These are phyloP conservation scores for Myotis brandtii DNA, from an alignment of 2,113 vertebrate species.

Conservation along the genomic window DNA sequence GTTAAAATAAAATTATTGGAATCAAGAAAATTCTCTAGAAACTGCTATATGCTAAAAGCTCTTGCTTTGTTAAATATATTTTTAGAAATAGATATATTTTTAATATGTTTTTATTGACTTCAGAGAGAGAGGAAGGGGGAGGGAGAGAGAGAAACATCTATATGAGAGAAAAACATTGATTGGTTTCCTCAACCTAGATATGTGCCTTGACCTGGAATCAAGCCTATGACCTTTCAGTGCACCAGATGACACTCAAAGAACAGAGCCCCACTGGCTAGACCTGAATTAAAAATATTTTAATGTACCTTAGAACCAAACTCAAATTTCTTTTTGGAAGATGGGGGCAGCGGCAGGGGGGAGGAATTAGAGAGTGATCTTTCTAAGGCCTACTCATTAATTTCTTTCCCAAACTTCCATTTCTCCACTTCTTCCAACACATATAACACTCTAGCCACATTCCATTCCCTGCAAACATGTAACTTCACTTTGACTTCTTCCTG, in stretches of 20 bases:
- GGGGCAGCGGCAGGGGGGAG: rapidly evolving
- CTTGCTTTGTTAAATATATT: not conserved
- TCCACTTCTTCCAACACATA: not conserved
- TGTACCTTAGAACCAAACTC: not conserved
- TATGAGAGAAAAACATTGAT: no score
- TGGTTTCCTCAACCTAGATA: not conserved
- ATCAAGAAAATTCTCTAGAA: not conserved
- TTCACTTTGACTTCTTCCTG: not conserved
- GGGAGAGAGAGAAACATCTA: not conserved
- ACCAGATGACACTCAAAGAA: not conserved
- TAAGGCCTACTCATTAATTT: not conserved
- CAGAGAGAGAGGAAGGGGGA: not conserved
- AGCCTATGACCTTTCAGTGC: not conserved
- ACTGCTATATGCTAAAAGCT: not conserved
- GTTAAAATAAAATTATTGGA: not conserved
- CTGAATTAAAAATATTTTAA: not conserved
- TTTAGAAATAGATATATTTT: not conserved
- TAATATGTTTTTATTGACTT: not conserved
- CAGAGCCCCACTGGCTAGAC: not conserved
- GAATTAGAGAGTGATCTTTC: not conserved
- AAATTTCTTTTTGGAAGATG: not conserved
- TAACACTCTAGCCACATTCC: not conserved
- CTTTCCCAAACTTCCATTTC: not conserved
- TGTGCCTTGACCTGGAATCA: not conserved
- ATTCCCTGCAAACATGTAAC: not conserved